Percentiles rank a stretch among this genome's conserved stretches.
phyloP scores from a whole-genome alignment of 2,888 invertebrate species.

The Psylliodes chrysocephalus region DNA sequence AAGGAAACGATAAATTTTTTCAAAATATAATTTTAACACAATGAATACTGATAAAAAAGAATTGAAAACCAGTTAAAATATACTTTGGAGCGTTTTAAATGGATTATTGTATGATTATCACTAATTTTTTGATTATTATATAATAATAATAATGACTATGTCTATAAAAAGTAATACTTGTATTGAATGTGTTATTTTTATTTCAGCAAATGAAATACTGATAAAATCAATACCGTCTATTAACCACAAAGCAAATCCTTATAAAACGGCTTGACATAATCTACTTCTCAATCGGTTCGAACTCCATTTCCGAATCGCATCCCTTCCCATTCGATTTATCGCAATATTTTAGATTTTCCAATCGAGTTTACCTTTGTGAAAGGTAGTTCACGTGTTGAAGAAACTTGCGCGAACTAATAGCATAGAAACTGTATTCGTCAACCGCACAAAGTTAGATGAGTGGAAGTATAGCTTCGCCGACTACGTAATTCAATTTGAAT shows the following conservation, averaged over 20 bases:
- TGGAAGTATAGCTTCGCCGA: slow-evolving; percentile 46
- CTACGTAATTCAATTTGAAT: slow-evolving; percentile 49
- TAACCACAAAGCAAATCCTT: neutral
- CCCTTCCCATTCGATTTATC: slow-evolving; percentile 11
- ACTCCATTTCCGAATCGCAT: slow-evolving; percentile 9
- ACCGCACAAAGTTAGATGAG: slow-evolving; percentile 45
- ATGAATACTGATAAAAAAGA: too few species aligned
- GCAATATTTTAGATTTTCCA: slow-evolving; percentile 22
- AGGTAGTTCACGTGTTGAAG: slow-evolving; percentile 5
- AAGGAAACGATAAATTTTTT: neutral
- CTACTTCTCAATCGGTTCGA: slow-evolving; percentile 6
- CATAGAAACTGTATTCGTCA: slow-evolving; percentile 37
- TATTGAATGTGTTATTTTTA: too few species aligned
- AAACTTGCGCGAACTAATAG: slow-evolving; percentile 23
- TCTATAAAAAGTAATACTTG: too few species aligned
- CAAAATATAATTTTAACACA: too few species aligned
- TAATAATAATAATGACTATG: too few species aligned
- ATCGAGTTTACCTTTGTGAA: slow-evolving; percentile 23
- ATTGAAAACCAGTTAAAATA: too few species aligned
- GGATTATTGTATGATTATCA: too few species aligned
- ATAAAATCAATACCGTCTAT: too few species aligned
- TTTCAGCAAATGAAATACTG: too few species aligned
- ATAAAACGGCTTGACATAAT: neutral
- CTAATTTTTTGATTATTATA: too few species aligned
- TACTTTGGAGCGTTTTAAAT: too few species aligned